phyloP scores from a whole-genome alignment of 2,888 invertebrate species.

The Oscheius sp. region DNA sequence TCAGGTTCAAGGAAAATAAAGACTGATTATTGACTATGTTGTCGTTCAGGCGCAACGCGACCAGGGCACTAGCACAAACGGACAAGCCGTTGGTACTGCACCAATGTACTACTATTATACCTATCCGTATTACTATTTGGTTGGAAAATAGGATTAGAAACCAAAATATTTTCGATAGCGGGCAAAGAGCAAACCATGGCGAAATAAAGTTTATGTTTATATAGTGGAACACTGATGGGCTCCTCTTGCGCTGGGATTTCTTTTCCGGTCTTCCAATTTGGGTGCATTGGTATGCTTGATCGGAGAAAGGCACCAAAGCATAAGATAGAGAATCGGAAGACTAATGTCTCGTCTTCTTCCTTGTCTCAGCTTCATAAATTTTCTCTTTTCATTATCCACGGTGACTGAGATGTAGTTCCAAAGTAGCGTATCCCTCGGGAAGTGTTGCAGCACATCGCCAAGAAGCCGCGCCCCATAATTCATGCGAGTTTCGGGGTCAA shows the following conservation, averaged over 20 bases:
- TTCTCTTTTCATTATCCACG: not conserved
- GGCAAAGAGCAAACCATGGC: no score
- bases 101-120: constrained; percentile 44
- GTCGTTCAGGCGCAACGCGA: constrained; percentile 6
- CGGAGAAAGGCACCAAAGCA: constrained; percentile 7
- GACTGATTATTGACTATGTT: not conserved
- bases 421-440: constrained; percentile 18
- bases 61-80: not conserved
- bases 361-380: constrained; percentile 9
- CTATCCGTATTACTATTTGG: constrained; percentile 34
- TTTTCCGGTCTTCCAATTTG: constrained; percentile 30
- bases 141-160: constrained; percentile 46
- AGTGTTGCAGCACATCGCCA: constrained; percentile 26
- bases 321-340: not conserved
- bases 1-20: constrained; percentile 12
- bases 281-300: constrained; percentile 24
- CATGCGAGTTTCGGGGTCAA: constrained; percentile 30
- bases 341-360: not conserved
- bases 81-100: constrained; percentile 32
- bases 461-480: constrained; percentile 25
- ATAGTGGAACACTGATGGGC: not conserved
- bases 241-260: no score
- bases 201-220: not conserved
- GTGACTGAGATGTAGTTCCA: not conserved
- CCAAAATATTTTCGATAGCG: no score